Base-by-base conservation (phyloP, 2,797 vertebrate species). In the Vultur gryphus region DNA sequence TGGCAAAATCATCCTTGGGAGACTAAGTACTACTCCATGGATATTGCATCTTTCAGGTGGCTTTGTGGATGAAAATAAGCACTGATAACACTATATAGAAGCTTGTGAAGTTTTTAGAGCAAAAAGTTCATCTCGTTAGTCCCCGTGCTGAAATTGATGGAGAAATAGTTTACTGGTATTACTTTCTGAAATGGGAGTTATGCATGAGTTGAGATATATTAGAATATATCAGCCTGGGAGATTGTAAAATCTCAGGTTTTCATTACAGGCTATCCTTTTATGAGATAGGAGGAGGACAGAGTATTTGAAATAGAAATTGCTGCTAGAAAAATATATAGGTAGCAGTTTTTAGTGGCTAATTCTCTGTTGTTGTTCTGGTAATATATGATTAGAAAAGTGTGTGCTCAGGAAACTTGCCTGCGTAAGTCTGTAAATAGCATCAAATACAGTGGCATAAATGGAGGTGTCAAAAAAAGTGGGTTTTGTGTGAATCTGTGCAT, bases 141-240 rank as follows among this genome's bases (percentile, higher is more conserved):
- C 31, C 6, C 6, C 0, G 0, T 18, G 23, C 33, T 28, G 67
- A 65, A 85, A 57, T 5, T 16, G 57, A 25, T 29, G 12, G 43
- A 59, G 12, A 41, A 43, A 8, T 28, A 48, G 13, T 64, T 89
- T 31, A 15, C 14, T 67, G 33, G 17, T 44, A 12, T 54, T 29
- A n/a, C 44, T 84, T 85, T 73, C 66, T 58, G 54, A 69, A 49
- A 39, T 23, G 13, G 18, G 25, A 37, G 4, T 41, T 69, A 11
- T 1, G 10, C 29, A 21, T 49, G 33, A 13, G 17, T 65, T 82
- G 41, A 71, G 81, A 10, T 76, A 13, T 3, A 44, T 73, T 41
- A 11, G 31, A 57, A 52, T 61, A 8, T 31, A 35, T 64, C 49
- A 49, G 1, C 26, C 49, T 33, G 11, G n/a, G 28, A 70, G 61